Evolutionary conservation across 2,888 invertebrate genomes (phyloP).

Genomic region (Busseola fusca): DNA sequence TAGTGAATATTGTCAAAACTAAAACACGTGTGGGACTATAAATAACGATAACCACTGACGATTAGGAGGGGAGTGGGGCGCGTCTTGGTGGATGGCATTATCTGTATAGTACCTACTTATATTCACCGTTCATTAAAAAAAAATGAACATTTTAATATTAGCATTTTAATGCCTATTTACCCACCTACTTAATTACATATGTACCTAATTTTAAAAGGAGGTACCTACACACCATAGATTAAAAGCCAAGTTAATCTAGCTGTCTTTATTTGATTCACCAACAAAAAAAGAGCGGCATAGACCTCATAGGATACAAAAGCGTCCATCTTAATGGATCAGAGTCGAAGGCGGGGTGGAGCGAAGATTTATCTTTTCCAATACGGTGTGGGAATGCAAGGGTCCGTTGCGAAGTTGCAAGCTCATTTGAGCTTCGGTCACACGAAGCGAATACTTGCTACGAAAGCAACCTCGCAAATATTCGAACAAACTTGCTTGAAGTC

Average conservation of each 20-base stretch:
- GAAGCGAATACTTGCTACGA: background rate
- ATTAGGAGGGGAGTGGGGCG: no score
- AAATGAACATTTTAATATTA: background rate
- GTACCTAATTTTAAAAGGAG: background rate
- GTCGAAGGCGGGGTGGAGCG: constrained; percentile 75
- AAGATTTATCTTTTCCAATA: constrained; percentile 87
- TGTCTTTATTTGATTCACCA: background rate
- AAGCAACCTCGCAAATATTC: background rate
- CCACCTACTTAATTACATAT: background rate
- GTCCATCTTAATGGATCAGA: constrained; percentile 75
- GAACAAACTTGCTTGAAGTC: background rate
- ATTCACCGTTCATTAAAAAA: background rate
- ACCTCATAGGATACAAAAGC: constrained; percentile 49
- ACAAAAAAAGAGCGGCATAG: constrained; percentile 13
- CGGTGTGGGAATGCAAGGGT: constrained; percentile 79
- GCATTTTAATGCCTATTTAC: background rate
- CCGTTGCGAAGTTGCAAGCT: constrained; percentile 57
- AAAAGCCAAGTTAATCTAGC: constrained; percentile 4
- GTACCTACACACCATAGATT: background rate
- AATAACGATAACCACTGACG: no score
- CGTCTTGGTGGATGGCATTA: no score
- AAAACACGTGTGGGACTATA: no score
- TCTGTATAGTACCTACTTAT: background rate
- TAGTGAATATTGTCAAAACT: no score
- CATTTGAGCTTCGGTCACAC: constrained; percentile 55